phyloP scores from a whole-genome alignment of 2,797 vertebrate genomes.

The Geotria australis region DNA sequence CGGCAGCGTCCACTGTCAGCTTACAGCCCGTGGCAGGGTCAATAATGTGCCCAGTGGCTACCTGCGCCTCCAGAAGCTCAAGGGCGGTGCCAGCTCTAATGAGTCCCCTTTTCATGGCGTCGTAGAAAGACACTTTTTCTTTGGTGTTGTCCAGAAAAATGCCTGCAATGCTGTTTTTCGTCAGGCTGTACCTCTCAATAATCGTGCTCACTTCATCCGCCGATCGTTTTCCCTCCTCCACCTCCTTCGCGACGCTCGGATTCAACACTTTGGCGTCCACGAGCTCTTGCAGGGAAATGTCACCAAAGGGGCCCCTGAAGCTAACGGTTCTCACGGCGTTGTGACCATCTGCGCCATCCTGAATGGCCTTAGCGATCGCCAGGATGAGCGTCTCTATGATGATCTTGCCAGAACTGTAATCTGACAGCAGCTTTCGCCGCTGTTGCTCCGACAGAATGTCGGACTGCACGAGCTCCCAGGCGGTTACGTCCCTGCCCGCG shows the following conservation, averaged over 20 bases:
- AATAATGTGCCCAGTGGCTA: constrained; percentile 67
- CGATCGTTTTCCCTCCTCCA: constrained; percentile 45
- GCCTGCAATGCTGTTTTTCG: constrained; percentile 67
- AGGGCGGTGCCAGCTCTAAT: constrained; percentile 92
- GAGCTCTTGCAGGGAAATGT: constrained; percentile 67
- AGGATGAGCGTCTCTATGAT: not conserved
- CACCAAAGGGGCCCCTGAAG: constrained; percentile 63
- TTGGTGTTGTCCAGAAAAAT: constrained; percentile 53
- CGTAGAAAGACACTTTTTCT: constrained; percentile 68
- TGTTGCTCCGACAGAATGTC: not conserved
- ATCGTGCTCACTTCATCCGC: constrained; percentile 45
- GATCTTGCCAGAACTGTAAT: not conserved
- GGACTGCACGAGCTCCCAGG: not conserved
- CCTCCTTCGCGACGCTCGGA: constrained; percentile 27
- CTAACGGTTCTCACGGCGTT: constrained; percentile 10
- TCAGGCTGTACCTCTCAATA: constrained; percentile 57
- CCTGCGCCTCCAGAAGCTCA: constrained; percentile 80
- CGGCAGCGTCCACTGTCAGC: constrained; percentile 56
- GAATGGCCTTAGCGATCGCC: not conserved
- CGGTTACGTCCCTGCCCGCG: not conserved
- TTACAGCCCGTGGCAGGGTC: constrained; percentile 90
- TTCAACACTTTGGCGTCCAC: constrained; percentile 55
- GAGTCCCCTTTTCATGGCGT: constrained; percentile 97
- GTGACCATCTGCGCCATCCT: not conserved
- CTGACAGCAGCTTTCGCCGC: not conserved